These are phyloP conservation scores for Zoanthus sansibaricus DNA, from an alignment of 92 coral and sea anemone genomes.

Conservation along the genomic window DNA sequence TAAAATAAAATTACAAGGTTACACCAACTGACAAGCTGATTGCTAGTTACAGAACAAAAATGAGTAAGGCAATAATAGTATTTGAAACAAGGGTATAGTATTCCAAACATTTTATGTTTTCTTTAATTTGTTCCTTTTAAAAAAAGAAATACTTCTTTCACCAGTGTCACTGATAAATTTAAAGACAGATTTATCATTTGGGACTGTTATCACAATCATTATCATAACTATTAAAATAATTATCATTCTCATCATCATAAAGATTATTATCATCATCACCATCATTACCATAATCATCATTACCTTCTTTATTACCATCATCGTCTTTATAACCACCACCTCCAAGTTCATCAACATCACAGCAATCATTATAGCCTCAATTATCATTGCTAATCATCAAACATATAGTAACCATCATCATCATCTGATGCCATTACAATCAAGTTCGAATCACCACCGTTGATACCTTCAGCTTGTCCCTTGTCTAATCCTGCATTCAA, in stretches of 20 bases:
- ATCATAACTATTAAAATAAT: not conserved
- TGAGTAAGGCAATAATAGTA: not conserved
- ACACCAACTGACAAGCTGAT: too few species aligned
- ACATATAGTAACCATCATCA: not conserved
- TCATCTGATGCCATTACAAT: not conserved
- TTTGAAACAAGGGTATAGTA: too few species aligned
- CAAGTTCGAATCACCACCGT: not conserved
- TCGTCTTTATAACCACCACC: not conserved
- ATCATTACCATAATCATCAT: not conserved
- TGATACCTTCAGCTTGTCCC: slow-evolving; percentile 50
- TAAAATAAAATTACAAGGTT: too few species aligned
- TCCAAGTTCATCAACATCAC: not conserved
- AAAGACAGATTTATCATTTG: not conserved
- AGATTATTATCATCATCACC: not conserved
- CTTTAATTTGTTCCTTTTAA: too few species aligned
- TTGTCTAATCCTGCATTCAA: slow-evolving; percentile 47
- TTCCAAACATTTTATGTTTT: too few species aligned
- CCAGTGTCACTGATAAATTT: not conserved
- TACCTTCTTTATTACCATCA: not conserved
- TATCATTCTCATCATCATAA: not conserved
- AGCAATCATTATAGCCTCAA: not conserved
- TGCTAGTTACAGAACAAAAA: too few species aligned
- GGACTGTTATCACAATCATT: not conserved
- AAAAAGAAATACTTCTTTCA: too few species aligned
- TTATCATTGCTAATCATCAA: not conserved